These are phyloP conservation scores for Amblyornis subalaris DNA, from an alignment of 2,113 vertebrate genomes.

Conservation along the genomic window DNA sequence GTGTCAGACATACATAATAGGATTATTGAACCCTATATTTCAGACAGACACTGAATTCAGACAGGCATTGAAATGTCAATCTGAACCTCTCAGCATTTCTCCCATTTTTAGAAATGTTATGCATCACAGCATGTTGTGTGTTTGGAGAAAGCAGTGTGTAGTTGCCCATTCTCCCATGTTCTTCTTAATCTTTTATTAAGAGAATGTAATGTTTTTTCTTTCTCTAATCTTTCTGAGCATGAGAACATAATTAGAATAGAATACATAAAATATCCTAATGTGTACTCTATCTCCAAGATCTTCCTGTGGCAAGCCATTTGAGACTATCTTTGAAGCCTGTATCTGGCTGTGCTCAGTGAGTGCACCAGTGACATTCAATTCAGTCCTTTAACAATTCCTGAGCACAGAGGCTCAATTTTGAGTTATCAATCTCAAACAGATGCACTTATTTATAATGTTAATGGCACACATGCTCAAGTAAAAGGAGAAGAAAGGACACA, in stretches of 20 bases:
- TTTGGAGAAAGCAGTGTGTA: background rate
- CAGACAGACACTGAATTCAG: conserved; percentile 6
- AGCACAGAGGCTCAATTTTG: background rate
- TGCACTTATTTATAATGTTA: background rate
- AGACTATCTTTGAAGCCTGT: background rate
- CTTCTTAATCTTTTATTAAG: background rate
- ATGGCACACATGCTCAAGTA: background rate
- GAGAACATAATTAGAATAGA: background rate
- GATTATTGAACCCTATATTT: conserved; percentile 49
- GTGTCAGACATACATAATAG: conserved; percentile 16
- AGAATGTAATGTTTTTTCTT: background rate
- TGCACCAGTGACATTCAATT: background rate
- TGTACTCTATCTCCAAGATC: background rate
- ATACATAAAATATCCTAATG: background rate
- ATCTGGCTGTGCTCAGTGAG: background rate
- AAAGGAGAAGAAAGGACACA: background rate
- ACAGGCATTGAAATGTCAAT: conserved; percentile 27
- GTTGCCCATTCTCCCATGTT: background rate
- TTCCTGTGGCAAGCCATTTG: background rate
- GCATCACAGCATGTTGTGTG: background rate
- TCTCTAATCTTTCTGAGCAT: background rate
- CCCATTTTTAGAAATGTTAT: background rate
- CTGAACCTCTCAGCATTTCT: background rate
- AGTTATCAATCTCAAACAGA: background rate
- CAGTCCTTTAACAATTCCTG: background rate